A percentile compares a stretch with the other conserved stretches of the same genome.
phyloP scores from a whole-genome alignment of 2,113 vertebrate genomes.

The Benitochromis conjunctus region DNA sequence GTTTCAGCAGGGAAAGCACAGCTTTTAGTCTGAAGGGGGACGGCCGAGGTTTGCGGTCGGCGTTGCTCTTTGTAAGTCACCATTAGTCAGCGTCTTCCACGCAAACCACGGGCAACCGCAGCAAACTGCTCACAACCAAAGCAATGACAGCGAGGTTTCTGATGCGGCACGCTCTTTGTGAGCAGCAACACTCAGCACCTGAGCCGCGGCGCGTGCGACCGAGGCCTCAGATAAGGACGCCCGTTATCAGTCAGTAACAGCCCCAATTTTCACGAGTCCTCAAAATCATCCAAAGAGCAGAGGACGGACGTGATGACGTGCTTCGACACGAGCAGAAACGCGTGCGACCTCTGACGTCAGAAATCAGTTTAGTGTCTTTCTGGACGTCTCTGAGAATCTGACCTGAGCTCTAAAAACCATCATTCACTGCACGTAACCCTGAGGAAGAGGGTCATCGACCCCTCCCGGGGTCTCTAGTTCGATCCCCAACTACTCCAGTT shows the following conservation, averaged over 20 bases:
- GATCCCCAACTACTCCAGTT: no score
- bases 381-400: neutral
- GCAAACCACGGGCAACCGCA: neutral
- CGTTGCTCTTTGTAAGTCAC: rapidly evolving
- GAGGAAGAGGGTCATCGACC: neutral
- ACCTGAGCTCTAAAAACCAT: neutral
- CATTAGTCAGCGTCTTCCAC: neutral
- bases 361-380: no score
- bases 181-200: neutral
- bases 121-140: neutral
- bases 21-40: neutral
- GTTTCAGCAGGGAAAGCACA: neutral
- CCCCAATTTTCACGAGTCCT: neutral
- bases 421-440: neutral
- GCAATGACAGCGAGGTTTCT: neutral
- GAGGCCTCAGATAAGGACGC: rapidly evolving
- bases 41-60: neutral
- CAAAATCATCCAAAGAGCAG: neutral
- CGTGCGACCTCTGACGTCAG: rapidly evolving
- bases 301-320: rapidly evolving
- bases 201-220: rapidly evolving
- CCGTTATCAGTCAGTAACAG: neutral
- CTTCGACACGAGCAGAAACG: neutral
- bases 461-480: no score
- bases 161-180: rapidly evolving